Conservation (phyloP, 2,113 vertebrate genomes). For the Saguinus midas region DNA sequence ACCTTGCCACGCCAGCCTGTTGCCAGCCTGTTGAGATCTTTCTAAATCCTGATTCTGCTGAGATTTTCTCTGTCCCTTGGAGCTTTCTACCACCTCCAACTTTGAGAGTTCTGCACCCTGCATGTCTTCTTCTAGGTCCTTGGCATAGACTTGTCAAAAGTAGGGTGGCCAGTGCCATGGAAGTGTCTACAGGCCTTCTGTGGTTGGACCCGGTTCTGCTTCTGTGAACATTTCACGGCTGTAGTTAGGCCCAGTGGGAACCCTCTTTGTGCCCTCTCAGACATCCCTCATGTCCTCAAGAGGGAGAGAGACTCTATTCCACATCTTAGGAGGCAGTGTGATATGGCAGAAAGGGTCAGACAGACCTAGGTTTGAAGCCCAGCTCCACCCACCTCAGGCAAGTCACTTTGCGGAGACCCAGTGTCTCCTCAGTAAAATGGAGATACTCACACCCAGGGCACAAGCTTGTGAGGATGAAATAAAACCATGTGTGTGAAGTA, state of each 20-base stretch:
- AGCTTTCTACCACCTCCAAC: neutral
- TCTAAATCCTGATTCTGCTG: neutral
- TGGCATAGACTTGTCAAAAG: neutral
- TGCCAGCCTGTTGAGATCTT: neutral
- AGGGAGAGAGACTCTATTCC: neutral
- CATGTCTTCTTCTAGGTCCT: neutral
- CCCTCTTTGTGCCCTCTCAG: neutral
- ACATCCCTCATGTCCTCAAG: neutral
- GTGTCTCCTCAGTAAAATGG: neutral
- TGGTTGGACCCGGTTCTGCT: neutral
- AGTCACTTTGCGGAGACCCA: neutral
- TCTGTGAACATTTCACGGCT: accelerated
- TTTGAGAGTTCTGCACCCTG: neutral
- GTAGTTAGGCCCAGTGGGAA: neutral
- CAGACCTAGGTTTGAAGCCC: neutral
- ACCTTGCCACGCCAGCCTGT: neutral
- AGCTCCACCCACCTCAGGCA: neutral
- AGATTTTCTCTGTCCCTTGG: neutral
- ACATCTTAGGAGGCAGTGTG: neutral
- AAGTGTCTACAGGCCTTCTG: neutral
- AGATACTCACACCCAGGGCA: neutral
- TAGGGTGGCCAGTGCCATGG: neutral
- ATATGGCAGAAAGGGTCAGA: neutral
- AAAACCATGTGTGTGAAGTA: neutral
- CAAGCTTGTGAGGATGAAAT: neutral